These are phyloP conservation scores for Enteromius mattozi DNA, from an alignment of 2,797 vertebrate species.

Conservation along the genomic window DNA sequence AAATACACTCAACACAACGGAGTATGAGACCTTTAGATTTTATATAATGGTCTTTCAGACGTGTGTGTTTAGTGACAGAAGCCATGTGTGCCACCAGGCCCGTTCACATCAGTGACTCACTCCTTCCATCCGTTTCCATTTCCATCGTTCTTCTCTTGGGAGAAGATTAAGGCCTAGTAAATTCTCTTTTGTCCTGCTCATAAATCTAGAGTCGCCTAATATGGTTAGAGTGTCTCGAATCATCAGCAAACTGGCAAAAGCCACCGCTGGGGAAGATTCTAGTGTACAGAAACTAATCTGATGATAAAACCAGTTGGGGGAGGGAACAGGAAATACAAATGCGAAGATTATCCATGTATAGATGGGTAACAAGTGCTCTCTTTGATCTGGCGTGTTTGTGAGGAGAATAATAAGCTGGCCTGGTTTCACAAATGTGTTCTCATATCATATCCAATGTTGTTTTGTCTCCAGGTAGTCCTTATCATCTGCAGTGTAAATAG, in stretches of 20 bases:
- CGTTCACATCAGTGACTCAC: constrained; percentile 30
- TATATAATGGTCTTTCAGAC: background rate
- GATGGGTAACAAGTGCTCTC: background rate
- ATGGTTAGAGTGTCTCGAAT: constrained; percentile 27
- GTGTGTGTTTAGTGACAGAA: background rate
- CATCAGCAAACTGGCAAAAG: constrained; percentile 37
- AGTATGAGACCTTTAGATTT: background rate
- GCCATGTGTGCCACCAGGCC: constrained; percentile 7
- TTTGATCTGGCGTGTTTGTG: background rate
- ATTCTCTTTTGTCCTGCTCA: background rate
- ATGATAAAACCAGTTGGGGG: constrained; percentile 5
- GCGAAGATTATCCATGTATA: background rate
- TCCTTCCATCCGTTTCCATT: constrained; percentile 20
- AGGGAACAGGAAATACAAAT: background rate
- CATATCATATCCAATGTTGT: background rate
- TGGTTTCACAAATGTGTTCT: background rate
- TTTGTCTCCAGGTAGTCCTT: background rate
- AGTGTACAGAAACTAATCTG: background rate
- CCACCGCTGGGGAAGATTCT: constrained; percentile 8
- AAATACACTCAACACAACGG: background rate
- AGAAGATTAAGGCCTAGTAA: constrained; percentile 1
- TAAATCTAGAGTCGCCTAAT: constrained; percentile 18
- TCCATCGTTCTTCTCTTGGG: background rate
- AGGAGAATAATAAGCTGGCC: background rate
- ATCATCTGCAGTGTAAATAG: constrained; percentile 22